phyloP scores from a whole-genome alignment of 2,113 vertebrate genomes.

The Microtus montanus region DNA sequence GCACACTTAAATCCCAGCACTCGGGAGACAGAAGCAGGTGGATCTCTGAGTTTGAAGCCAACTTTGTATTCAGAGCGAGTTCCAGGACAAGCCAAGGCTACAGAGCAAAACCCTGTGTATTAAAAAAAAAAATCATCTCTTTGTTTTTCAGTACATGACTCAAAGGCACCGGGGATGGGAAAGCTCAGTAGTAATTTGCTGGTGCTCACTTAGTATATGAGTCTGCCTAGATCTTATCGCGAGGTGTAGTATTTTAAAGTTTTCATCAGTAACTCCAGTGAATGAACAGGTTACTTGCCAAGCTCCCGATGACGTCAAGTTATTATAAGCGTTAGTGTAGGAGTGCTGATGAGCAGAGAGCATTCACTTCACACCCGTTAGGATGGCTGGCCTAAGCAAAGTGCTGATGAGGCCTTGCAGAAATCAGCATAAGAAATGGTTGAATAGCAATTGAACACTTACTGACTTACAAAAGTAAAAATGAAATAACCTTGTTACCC shows the following conservation, averaged over 20 bases:
- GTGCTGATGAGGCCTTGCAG: neutral
- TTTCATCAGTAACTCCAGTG: neutral
- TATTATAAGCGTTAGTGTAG: neutral
- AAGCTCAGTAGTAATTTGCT: neutral
- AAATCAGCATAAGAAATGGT: neutral
- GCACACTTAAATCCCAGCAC: too few species aligned
- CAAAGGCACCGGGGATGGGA: neutral
- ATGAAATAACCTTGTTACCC: neutral
- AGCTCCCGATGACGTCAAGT: neutral
- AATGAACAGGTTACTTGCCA: neutral
- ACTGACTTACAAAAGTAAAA: neutral
- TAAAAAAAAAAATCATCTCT: neutral
- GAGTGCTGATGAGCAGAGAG: neutral
- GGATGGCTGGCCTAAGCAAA: neutral
- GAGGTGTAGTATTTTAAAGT: neutral
- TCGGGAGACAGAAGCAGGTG: too few species aligned
- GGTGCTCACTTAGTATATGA: neutral
- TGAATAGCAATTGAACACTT: neutral
- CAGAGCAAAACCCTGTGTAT: too few species aligned
- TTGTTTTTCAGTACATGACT: neutral
- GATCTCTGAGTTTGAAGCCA: too few species aligned
- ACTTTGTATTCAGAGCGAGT: too few species aligned
- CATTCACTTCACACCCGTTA: neutral
- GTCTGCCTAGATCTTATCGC: neutral
- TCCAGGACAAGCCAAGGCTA: too few species aligned